Evolutionary conservation across 2,113 vertebrate species (phyloP).

Genomic region (Asarcornis scutulata): DNA sequence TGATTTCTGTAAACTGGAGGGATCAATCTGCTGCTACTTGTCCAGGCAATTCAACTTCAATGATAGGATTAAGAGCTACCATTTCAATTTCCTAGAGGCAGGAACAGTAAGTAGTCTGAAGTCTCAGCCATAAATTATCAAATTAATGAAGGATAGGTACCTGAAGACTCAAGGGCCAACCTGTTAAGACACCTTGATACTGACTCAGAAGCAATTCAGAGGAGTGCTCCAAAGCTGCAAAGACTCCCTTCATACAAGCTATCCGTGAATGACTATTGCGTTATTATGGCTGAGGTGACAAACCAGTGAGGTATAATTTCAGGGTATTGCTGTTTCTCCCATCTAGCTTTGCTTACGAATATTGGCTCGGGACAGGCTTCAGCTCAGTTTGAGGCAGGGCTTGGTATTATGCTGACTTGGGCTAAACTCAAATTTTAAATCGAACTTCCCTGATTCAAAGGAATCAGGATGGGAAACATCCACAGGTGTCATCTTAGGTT

Average conservation of each 20-base stretch:
- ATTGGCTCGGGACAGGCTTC: not conserved
- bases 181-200: not conserved
- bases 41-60: constrained; percentile 53
- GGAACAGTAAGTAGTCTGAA: not conserved
- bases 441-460: not conserved
- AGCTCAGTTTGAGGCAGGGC: not conserved
- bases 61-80: constrained; percentile 30
- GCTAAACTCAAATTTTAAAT: not conserved
- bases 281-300: not conserved
- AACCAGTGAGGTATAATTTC: not conserved
- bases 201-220: not conserved
- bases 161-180: not conserved
- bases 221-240: not conserved
- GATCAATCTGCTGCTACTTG: constrained; percentile 52
- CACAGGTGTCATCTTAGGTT: not conserved
- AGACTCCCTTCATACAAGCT: not conserved
- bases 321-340: not conserved
- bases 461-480: not conserved
- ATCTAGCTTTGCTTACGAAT: not conserved
- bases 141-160: not conserved
- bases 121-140: not conserved
- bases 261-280: not conserved
- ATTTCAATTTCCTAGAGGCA: not conserved
- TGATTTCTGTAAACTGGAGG: constrained; percentile 53
- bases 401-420: not conserved